Conservation (phyloP, 2,113 vertebrate species). For the Phyllopteryx taeniolatus region DNA sequence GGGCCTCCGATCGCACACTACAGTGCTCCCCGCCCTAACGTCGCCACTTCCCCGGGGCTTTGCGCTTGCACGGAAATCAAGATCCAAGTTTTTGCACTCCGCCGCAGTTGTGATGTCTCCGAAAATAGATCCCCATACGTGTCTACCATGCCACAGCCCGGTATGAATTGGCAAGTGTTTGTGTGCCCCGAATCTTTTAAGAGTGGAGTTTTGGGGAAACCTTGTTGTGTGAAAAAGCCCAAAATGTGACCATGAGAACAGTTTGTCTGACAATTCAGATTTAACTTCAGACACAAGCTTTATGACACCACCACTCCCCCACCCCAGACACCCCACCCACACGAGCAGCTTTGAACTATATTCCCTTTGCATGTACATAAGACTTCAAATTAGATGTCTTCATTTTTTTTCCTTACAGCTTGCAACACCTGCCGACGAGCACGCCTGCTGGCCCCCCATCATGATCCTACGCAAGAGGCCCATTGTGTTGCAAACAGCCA, state of each 20-base stretch:
- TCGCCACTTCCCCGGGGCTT: too few relatives aligned
- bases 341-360: not conserved
- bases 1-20: too few relatives aligned
- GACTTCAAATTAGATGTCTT: slow-evolving; percentile 35
- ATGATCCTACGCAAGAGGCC: slow-evolving; percentile 41
- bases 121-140: too few relatives aligned
- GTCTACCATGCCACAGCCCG: too few relatives aligned
- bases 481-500: slow-evolving; percentile 43
- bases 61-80: too few relatives aligned
- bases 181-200: not conserved
- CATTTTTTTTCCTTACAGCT: slow-evolving; percentile 12
- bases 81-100: too few relatives aligned
- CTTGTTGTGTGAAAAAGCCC: not conserved
- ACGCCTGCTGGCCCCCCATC: slow-evolving; percentile 21
- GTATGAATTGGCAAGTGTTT: not conserved
- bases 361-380: slow-evolving; percentile 1
- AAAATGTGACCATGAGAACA: not conserved
- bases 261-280: not conserved
- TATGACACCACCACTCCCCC: not conserved
- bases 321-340: not conserved
- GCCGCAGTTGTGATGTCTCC: too few relatives aligned
- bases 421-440: slow-evolving; percentile 41
- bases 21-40: too few relatives aligned
- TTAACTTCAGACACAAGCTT: not conserved
- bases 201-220: not conserved